Evolutionary conservation across 2,888 invertebrate species (phyloP).

Genomic region (Limenitis camilla): DNA sequence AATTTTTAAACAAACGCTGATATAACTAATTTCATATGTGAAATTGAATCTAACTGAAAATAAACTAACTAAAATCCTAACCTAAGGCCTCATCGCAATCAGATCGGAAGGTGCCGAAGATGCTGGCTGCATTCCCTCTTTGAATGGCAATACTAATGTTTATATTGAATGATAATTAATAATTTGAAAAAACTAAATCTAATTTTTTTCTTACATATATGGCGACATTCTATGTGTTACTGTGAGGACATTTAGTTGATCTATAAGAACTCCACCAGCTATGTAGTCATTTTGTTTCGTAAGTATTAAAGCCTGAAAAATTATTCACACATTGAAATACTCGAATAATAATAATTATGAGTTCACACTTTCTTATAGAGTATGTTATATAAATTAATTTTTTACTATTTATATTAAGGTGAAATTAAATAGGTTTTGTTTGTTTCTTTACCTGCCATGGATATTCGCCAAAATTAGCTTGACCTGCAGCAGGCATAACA

Average conservation of each 20-base stretch:
- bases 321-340: background rate
- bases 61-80: no score
- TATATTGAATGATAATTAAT: no score
- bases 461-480: conserved; percentile 79
- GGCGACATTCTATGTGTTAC: conserved; percentile 81
- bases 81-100: no score
- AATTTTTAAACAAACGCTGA: no score
- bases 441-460: conserved; percentile 81
- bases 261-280: conserved; percentile 82
- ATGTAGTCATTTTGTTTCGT: conserved; percentile 77
- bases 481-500: conserved; percentile 59
- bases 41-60: no score
- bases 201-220: conserved; percentile 65
- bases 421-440: background rate
- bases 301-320: conserved; percentile 69
- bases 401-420: no score
- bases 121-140: no score
- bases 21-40: no score
- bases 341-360: background rate
- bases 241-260: conserved; percentile 79
- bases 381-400: no score
- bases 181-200: background rate
- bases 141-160: no score
- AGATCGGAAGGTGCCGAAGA: no score
- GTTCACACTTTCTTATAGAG: background rate